These are phyloP conservation scores for Suncus etruscus DNA, from an alignment of 2,113 vertebrate genomes.

Conservation along the genomic window DNA sequence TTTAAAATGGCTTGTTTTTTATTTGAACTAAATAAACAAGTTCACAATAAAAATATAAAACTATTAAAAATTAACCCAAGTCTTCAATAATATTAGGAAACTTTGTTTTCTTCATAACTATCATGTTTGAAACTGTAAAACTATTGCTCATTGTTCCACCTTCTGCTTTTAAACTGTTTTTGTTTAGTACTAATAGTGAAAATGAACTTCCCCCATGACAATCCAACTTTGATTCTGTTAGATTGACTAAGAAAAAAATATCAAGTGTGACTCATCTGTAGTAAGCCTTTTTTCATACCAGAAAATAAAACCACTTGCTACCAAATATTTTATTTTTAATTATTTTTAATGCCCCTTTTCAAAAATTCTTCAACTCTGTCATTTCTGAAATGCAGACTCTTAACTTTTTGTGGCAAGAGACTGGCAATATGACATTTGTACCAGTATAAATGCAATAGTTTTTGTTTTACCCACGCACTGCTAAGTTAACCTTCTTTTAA, in stretches of 20 bases:
- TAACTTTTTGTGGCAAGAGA: slow-evolving; percentile 11
- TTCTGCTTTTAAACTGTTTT: slow-evolving; percentile 75
- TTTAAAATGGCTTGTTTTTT: slow-evolving; percentile 29
- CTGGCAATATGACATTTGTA: background rate
- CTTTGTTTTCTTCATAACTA: slow-evolving; percentile 73
- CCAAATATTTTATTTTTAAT: slow-evolving; percentile 72
- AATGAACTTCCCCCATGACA: slow-evolving; percentile 68
- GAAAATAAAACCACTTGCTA: slow-evolving; percentile 73
- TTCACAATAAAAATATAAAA: slow-evolving; percentile 49
- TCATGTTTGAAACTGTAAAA: slow-evolving; percentile 67
- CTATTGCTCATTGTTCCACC: slow-evolving; percentile 42
- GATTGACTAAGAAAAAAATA: slow-evolving; percentile 80
- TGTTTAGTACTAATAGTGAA: slow-evolving; percentile 76
- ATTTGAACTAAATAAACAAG: slow-evolving; percentile 26
- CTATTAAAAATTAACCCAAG: too few species aligned
- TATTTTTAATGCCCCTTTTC: slow-evolving; percentile 61
- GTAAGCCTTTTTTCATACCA: slow-evolving; percentile 83
- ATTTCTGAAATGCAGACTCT: slow-evolving; percentile 62
- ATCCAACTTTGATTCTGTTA: slow-evolving; percentile 80
- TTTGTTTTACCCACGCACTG: background rate
- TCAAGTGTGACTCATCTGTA: slow-evolving; percentile 86
- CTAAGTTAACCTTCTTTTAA: slow-evolving; percentile 45
- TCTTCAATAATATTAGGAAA: slow-evolving; percentile 33
- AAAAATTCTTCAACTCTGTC: slow-evolving; percentile 63
- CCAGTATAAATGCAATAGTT: slow-evolving; percentile 14